Percentiles rank a stretch among this genome's conserved stretches.
Evolutionary conservation across 2,797 vertebrate species (phyloP).

Genomic region (Acanthurus lineatus): DNA sequence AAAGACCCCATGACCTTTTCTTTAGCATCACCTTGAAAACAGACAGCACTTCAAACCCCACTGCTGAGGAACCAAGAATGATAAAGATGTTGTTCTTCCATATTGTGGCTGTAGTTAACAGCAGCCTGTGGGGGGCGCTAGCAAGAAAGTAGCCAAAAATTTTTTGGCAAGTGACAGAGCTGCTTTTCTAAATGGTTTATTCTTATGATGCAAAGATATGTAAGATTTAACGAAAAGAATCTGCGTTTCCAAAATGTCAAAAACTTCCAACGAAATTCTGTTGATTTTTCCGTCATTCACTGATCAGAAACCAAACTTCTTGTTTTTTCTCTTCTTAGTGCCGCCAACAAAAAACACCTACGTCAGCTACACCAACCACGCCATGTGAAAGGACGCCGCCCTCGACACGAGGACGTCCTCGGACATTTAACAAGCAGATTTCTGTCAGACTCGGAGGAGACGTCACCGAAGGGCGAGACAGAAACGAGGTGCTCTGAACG

Average conservation of each 20-base stretch:
- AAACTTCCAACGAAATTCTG: too few species aligned
- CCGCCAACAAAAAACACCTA: slow-evolving; percentile 95
- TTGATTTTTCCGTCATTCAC: too few species aligned
- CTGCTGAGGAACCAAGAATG: background rate
- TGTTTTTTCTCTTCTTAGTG: slow-evolving; percentile 78
- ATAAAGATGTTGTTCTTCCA: background rate
- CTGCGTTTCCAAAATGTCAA: too few species aligned
- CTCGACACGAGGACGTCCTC: slow-evolving; percentile 9
- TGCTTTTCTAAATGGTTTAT: too few species aligned
- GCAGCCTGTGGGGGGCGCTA: too few species aligned
- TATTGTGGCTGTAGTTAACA: background rate
- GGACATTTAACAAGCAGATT: slow-evolving; percentile 28
- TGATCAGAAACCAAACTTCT: slow-evolving; percentile 15
- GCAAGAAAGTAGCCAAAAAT: too few species aligned
- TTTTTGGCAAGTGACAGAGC: too few species aligned
- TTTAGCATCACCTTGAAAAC: background rate
- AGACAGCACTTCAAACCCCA: too few species aligned
- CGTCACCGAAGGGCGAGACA: slow-evolving; percentile 43
- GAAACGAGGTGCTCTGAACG: slow-evolving; percentile 49
- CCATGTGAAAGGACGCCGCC: slow-evolving; percentile 85
- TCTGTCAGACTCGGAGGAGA: slow-evolving; percentile 24
- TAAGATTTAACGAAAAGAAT: too few species aligned
- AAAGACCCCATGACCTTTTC: background rate
- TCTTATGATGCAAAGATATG: too few species aligned
- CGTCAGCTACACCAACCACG: slow-evolving; percentile 97